Base-by-base conservation (phyloP, 2,888 invertebrate species). In the Lissonota sp. region DNA sequence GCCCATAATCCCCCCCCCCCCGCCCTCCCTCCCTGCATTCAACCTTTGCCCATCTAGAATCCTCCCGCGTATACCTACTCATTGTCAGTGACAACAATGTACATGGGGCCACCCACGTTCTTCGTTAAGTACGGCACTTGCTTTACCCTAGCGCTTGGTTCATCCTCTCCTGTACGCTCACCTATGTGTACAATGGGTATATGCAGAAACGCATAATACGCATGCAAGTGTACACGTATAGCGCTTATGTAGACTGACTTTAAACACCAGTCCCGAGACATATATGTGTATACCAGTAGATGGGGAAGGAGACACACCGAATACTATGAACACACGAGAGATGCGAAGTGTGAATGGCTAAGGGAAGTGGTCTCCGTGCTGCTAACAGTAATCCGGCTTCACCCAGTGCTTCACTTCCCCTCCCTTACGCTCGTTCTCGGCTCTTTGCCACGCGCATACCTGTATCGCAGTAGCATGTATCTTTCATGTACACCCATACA, bases 361-460 rank as follows among this genome's bases (percentile, higher is more conserved):
- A 83, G 82, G 83, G 83, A 85, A 84, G 83, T 78, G 78, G 75
- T 85, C 74, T 80, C 73, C 75, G 83, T 83, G 84, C 79, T 78
- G 81, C 82, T 84, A 87, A 87, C 84, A 80, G 86, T 86, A 86
- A 87, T 87, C 86, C 79, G 78, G 84, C 84, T 86, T 87, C 86
- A 66, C 77, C 26, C 69, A 44, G 73, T 26, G 26, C 3, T 26
- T 26, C 26, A 26, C 26, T 73, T 74, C 16, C 60, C 26, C 74
- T 70, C 40, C 80, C 73, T 77, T 3, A 26, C 26, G 26, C 3
- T 69, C 81, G 64, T 78, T 78, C 73, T 26, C n/a, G n/a, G n/a
- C 74, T 53, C 70, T 74, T 74, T 69, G 63, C 12, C 53, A 58
- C 8, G 8, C 46, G 46, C 49, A 57, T 72, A 46, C 40, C 44